Evolutionary conservation across 2,888 invertebrate species (phyloP), one percentile per base, ranked within the genome.

Genomic region (Philhelius pedissequus): DNA sequence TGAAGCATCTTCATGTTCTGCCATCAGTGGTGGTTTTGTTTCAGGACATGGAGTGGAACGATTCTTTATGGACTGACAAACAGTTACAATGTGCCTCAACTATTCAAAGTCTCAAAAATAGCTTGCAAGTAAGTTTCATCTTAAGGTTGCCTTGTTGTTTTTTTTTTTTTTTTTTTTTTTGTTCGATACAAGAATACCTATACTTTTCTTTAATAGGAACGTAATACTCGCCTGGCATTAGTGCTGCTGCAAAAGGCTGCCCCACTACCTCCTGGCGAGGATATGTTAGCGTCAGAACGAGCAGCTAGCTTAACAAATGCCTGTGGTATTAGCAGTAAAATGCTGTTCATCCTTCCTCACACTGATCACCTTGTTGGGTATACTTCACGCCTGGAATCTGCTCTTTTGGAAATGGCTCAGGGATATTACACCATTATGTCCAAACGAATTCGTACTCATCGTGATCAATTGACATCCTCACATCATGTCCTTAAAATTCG

Each of bases 1-100:
- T 95, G 64, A 99, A 99, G 91, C 97, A 99, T 89, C 93, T 98
- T 40, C 95, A 96, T 87, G 94, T 96, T 75, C 94, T 99, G 86
- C 99, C 99, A 8, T 96, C 99, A 1, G 96, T 99, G 0, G 95
- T 98, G 27, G 98, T 98, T 3, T 94, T 98, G 83, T 99, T 99
- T 92, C 97, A 97, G 91, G 99, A 99, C 89, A 94, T 99, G 90
- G 99, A 99, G 92, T 99, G 99, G 99, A 97, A 97, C 90, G 98
- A 99, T 92, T 93, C 94, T 0, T 94, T 95, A 86, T 99, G 99
- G 98, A 96, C 96, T 87, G 99, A 99, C 87, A 98, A 97, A 90
- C 97, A 97, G 89, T 95, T 97, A 88, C 98, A 98, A 91, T 98
- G 98, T 92, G 96, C 97, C 8, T 96, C 96, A 0, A 94, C 96